phyloP scores from a whole-genome alignment of 2,888 invertebrate genomes.

The Drosophila algonquin region DNA sequence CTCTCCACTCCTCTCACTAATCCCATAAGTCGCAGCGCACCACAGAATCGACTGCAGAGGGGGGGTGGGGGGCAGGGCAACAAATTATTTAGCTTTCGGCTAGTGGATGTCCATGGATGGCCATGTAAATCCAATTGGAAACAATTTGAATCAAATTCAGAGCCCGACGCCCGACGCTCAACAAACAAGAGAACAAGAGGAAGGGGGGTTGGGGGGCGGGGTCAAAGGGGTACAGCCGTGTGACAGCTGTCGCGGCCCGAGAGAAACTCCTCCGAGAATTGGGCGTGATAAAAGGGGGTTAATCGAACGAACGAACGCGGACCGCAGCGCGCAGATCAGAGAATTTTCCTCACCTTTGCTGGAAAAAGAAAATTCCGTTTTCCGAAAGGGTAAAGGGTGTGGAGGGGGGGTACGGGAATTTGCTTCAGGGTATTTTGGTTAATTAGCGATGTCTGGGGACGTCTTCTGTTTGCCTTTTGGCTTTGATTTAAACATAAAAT shows the following conservation, averaged over 20 bases:
- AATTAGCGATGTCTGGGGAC: constrained; percentile 77
- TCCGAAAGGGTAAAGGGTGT: neutral
- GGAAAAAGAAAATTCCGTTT: constrained; percentile 33
- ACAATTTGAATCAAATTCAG: constrained; percentile 63
- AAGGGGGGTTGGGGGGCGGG: neutral
- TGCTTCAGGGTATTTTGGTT: constrained; percentile 69
- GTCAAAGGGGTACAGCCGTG: constrained; percentile 36
- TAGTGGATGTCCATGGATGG: constrained; percentile 25
- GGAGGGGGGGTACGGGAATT: constrained; percentile 16
- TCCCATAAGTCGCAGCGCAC: constrained; percentile 12
- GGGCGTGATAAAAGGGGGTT: constrained; percentile 76
- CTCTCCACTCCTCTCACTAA: constrained; percentile 10
- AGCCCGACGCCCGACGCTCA: constrained; percentile 28
- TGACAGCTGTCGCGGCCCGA: constrained; percentile 60
- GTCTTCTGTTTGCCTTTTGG: constrained; percentile 57
- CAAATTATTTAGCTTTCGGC: constrained; percentile 55
- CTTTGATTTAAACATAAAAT: constrained; percentile 60
- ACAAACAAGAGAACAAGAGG: constrained; percentile 30
- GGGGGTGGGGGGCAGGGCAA: neutral
- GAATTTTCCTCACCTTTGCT: constrained; percentile 24
- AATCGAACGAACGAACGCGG: constrained; percentile 56
- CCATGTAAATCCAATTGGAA: constrained; percentile 73
- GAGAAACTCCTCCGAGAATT: constrained; percentile 63
- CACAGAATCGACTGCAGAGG: neutral
- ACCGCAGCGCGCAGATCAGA: constrained; percentile 16